Evolutionary conservation across 2,888 invertebrate genomes (phyloP).

Genomic region (Herminia tarsipennalis): DNA sequence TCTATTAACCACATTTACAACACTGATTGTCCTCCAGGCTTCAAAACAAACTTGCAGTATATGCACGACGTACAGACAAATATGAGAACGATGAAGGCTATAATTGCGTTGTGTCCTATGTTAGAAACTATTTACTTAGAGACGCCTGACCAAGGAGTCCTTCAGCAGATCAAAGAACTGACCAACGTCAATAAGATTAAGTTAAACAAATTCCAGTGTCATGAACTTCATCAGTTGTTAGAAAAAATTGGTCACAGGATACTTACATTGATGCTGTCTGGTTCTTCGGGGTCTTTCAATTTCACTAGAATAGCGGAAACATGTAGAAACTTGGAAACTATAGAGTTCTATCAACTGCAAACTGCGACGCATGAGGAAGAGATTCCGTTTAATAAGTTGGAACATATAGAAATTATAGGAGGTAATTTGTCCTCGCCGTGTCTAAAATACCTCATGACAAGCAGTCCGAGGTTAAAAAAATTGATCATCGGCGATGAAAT

Average conservation of each 20-base stretch:
- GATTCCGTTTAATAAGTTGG: conserved; percentile 85
- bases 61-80: conserved; percentile 88
- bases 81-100: conserved; percentile 84
- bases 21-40: conserved; percentile 80
- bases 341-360: conserved; percentile 89
- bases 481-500: conserved; percentile 88
- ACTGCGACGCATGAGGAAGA: conserved; percentile 85
- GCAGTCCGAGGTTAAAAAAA: conserved; percentile 85
- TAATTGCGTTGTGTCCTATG: conserved; percentile 86
- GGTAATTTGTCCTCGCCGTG: conserved; percentile 86
- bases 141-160: conserved; percentile 84
- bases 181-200: conserved; percentile 84
- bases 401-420: conserved; percentile 88
- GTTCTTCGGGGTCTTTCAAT: conserved; percentile 84
- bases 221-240: conserved; percentile 86
- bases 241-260: conserved; percentile 84
- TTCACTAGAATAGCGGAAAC: conserved; percentile 85
- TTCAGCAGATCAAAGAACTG: conserved; percentile 79
- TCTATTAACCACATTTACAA: conserved; percentile 85
- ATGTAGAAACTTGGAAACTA: conserved; percentile 85
- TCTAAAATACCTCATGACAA: conserved; percentile 87
- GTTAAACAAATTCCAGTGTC: conserved; percentile 86
- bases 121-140: conserved; percentile 88
- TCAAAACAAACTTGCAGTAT: conserved; percentile 88
- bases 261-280: conserved; percentile 85